Evolutionary conservation across 1,140 invertebrate genomes (phyloP), one percentile per base, ranked within the genome.

Genomic region (Elysia chlorotica): DNA sequence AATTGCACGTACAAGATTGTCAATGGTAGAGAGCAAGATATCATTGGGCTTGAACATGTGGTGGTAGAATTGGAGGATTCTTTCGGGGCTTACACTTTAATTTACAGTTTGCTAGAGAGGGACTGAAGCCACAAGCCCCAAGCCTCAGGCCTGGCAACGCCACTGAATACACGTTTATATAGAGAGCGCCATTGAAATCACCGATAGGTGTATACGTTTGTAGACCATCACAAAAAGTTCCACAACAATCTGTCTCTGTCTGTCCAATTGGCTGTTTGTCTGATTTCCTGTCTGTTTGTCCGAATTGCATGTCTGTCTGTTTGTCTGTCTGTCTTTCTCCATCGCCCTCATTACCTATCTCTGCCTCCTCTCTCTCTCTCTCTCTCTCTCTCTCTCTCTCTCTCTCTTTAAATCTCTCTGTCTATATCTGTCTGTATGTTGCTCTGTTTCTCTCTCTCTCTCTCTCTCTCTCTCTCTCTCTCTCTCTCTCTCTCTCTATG

Each of bases 351-450:
- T 57, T 57, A n/a, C 30, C n/a, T 23, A 6, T 57, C 54, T 57
- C n/a, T 23, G 6, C 28, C n/a, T 41, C 28, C 59, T 38, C 38
- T 23, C 33, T 19, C 6, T 28, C 53, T 37, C 33, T 19, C 21
- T 38, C 33, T 30, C 30, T 23, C 31, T 33, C 30, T 30, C 17
- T 31, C 30, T 19, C 36, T 35, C 21, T 68, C 66, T 68, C 41
- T 14, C 41, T 53, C 66, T 28, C 19, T 28, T 54, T 31, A 5
- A 23, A 17, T 21, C 35, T 25, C 17, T 23, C 35, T 28, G 10
- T 53, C 66, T 68, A 21, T 33, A 21, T 68, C 59, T 35, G 41
- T 28, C 30, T 72, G 59, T 63, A 28, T 53, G 28, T 63, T 37
- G 38, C 28, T 35, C 23, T 63, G 38, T 63, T 28, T 53, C 35